Base-by-base conservation (phyloP, 2,888 invertebrate species). In the Hedychridium roseum region DNA sequence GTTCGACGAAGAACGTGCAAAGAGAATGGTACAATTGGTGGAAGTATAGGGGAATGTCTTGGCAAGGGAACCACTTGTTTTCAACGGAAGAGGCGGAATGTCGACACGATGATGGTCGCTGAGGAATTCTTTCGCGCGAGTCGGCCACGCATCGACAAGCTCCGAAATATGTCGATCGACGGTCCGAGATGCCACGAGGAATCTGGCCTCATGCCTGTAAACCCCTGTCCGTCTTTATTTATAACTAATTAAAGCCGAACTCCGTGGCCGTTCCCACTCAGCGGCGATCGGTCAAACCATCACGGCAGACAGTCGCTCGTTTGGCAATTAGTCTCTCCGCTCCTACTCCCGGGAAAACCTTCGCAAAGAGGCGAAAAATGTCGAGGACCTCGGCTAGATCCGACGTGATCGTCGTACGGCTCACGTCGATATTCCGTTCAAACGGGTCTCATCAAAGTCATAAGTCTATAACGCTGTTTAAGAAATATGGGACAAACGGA, bases 231-330 rank as follows among this genome's bases (percentile, higher is more conserved):
- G 58, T 43, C 63, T 70, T 70, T 74, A 76, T 76, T 76, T 77
- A 70, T 75, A 74, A 76, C 75, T 71, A 75, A 76, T 76, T 71
- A 72, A 71, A 66, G 57, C 50, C 56, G 49, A n/a, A 57, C 54
- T 50, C 57, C 57, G 68, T 68, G 47, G 59, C 58, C 64, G 59
- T 61, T 46, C 56, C 44, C 48, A 52, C 64, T 50, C 20, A 53
- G 23, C 53, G 54, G 57, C 52, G 52, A 59, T 53, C 66, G 58
- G 70, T 66, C 67, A 64, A 65, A 50, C 42, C 50, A 43, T 45
- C 15, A 45, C 44, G 54, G 28, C 43, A 43, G 34, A 32, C 60
- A 41, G 53, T 50, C 48, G 50, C 57, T 54, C 46, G 43, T 35
- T 51, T 46, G 14, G 30, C 28, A 42, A 20, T 35, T 3, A 6